phyloP scores from a whole-genome alignment of 2,113 vertebrate genomes.

The Galbula dea region DNA sequence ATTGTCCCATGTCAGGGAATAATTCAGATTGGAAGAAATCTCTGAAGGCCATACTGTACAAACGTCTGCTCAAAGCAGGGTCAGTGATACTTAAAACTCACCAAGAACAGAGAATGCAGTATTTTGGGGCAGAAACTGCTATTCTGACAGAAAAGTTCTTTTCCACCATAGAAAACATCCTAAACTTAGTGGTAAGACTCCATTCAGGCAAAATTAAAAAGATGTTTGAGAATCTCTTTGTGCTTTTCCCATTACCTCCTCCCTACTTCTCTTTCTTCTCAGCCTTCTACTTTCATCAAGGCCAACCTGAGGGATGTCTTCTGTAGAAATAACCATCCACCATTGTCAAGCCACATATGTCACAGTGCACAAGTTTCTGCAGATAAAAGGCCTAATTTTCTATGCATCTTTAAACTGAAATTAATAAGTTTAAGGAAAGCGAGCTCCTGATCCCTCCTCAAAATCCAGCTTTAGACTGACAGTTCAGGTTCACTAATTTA shows the following conservation, averaged over 20 bases:
- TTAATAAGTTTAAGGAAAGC: background rate
- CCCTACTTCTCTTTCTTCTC: background rate
- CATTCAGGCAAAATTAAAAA: background rate
- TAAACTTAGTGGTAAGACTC: background rate
- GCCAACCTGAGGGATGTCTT: background rate
- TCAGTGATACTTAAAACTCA: background rate
- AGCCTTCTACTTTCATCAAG: background rate
- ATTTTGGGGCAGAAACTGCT: background rate
- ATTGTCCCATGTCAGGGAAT: background rate
- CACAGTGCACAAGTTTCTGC: background rate
- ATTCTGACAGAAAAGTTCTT: background rate
- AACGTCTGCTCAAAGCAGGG: background rate
- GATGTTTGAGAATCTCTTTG: background rate
- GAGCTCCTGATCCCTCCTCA: background rate
- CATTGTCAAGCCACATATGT: background rate
- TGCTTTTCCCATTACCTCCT: background rate
- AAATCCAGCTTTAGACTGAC: background rate
- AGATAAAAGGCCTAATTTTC: background rate
- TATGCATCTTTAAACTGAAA: background rate
- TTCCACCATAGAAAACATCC: background rate
- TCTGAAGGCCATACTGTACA: background rate
- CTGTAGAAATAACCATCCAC: too few species aligned
- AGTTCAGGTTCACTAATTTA: background rate
- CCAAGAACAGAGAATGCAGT: background rate
- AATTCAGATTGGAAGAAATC: too few species aligned